These are phyloP conservation scores for Alviniconcha marisindica DNA, from an alignment of 1,140 invertebrate species.

Conservation along the genomic window DNA sequence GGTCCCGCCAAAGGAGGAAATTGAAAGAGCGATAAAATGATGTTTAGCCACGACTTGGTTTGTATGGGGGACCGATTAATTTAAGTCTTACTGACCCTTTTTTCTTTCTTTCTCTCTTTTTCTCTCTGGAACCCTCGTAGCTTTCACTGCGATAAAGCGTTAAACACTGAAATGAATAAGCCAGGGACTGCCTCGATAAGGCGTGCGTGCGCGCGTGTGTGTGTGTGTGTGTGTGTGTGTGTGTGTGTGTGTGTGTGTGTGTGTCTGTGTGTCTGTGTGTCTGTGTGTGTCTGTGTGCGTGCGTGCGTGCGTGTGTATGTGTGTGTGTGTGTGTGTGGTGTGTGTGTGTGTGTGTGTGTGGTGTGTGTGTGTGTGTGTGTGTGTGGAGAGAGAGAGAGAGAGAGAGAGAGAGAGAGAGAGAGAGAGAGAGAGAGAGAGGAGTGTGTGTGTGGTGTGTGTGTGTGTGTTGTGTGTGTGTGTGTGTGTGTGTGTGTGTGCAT, in stretches of 20 bases:
- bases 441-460: not conserved
- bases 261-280: not conserved
- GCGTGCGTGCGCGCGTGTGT: not conserved
- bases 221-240: not conserved
- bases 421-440: not conserved
- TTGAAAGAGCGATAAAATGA: too few relatives aligned
- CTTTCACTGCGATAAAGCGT: too few relatives aligned
- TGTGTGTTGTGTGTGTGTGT: not conserved
- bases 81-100: too few relatives aligned
- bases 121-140: too few relatives aligned
- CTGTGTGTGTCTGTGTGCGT: not conserved
- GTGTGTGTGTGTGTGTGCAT: constrained; percentile 21
- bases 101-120: too few relatives aligned
- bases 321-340: not conserved
- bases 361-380: not conserved
- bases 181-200: too few relatives aligned
- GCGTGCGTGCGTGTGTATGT: not conserved
- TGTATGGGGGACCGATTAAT: too few relatives aligned
- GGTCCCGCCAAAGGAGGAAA: too few relatives aligned
- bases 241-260: not conserved
- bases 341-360: not conserved
- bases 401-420: not conserved
- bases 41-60: too few relatives aligned
- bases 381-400: not conserved
- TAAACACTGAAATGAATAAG: too few relatives aligned